phyloP scores from a whole-genome alignment of 2,797 vertebrate species.

The Trematocara caparti region DNA sequence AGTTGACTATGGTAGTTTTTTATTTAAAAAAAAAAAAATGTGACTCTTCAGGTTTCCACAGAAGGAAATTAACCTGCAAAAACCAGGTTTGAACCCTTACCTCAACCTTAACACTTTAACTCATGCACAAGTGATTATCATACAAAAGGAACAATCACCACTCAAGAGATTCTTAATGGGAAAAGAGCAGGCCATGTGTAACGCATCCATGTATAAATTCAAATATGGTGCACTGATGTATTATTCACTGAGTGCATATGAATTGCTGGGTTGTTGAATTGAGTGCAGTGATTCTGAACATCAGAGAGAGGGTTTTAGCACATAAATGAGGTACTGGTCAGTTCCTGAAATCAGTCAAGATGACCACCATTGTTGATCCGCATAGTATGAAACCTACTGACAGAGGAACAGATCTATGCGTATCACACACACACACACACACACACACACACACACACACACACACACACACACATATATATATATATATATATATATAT shows the following conservation, averaged over 20 bases:
- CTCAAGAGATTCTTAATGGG: not conserved
- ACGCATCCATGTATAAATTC: not conserved
- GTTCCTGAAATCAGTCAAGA: not conserved
- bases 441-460: not conserved
- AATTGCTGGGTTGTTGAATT: not conserved
- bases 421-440: not conserved
- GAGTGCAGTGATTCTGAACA: not conserved
- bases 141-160: not conserved
- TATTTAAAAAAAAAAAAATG: not conserved
- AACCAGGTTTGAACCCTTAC: not conserved
- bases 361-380: not conserved
- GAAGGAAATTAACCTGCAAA: slow-evolving; percentile 15
- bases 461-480: too few relatives aligned
- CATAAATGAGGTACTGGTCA: not conserved
- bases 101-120: not conserved
- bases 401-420: not conserved
- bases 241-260: not conserved
- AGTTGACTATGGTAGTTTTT: not conserved
- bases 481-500: too few relatives aligned
- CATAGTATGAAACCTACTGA: not conserved
- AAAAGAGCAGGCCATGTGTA: not conserved
- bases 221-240: not conserved
- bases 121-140: not conserved
- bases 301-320: not conserved
- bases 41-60: not conserved